Evolutionary conservation across 2,888 invertebrate species (phyloP).

Genomic region (Lissonota sp.): DNA sequence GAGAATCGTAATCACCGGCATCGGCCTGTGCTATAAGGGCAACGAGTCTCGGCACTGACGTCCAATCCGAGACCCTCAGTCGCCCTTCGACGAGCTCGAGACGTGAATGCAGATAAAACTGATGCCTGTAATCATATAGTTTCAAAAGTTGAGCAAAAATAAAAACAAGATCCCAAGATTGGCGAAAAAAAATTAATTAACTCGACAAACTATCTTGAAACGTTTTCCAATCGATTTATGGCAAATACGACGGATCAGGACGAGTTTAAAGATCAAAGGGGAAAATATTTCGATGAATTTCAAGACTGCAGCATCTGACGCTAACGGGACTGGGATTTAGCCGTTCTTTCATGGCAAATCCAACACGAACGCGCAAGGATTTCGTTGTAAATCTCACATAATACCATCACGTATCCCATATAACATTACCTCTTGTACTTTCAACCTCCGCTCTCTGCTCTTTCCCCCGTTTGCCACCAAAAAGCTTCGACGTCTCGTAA

Average conservation of each 20-base stretch:
- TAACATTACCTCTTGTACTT: constrained; percentile 2
- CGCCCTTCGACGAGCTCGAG: constrained; percentile 91
- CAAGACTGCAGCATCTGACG: not conserved
- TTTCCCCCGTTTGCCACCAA: too few relatives aligned
- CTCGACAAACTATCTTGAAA: constrained; percentile 43
- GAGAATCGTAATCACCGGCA: constrained; percentile 88
- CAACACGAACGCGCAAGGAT: constrained; percentile 26
- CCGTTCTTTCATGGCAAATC: constrained; percentile 5
- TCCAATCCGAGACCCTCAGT: constrained; percentile 89
- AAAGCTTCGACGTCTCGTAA: constrained; percentile 54
- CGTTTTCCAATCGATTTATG: constrained; percentile 26
- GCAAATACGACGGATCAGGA: not conserved
- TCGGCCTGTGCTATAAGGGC: constrained; percentile 91
- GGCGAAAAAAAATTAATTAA: constrained; percentile 22
- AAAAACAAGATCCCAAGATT: not conserved
- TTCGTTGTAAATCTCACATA: constrained; percentile 53
- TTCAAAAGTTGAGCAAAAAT: constrained; percentile 25
- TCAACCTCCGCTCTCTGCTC: too few relatives aligned
- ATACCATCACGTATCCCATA: constrained; percentile 32
- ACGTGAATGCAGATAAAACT: constrained; percentile 94
- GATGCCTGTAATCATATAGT: constrained; percentile 86
- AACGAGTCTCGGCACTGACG: constrained; percentile 89
- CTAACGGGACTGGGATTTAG: constrained; percentile 24
- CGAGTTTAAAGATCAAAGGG: not conserved
- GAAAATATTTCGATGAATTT: constrained; percentile 45